Conservation (phyloP, 2,888 invertebrate genomes). For the Patella depressa region DNA sequence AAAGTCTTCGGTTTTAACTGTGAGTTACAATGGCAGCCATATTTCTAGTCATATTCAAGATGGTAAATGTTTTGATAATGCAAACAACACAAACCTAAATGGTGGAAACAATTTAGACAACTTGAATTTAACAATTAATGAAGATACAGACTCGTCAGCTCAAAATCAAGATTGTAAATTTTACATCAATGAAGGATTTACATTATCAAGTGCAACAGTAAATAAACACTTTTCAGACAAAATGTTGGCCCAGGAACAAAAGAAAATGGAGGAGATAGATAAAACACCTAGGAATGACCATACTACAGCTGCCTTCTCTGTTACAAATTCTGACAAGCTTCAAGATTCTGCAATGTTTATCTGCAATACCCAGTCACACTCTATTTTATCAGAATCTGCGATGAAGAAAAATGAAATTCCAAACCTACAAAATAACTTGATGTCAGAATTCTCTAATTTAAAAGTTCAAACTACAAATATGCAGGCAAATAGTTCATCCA, state of each 20-base stretch:
- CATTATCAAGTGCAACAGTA: neutral
- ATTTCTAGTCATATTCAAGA: conserved; percentile 6
- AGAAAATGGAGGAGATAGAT: neutral
- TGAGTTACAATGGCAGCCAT: neutral
- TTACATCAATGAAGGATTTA: neutral
- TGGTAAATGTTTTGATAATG: neutral
- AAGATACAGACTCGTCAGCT: neutral
- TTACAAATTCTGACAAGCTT: neutral
- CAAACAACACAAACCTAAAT: neutral
- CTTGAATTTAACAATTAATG: neutral
- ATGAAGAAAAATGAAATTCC: neutral
- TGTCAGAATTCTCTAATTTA: neutral
- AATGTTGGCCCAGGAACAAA: neutral
- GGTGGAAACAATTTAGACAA: neutral
- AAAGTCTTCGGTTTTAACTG: neutral
- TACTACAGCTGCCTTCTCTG: neutral
- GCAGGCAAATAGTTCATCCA: neutral
- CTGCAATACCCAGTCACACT: neutral
- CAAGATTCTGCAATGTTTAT: neutral
- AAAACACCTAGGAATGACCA: neutral
- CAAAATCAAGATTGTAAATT: neutral
- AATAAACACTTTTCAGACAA: neutral
- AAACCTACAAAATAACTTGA: neutral
- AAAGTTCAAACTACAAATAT: neutral
- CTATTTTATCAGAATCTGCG: neutral